Base-by-base conservation (phyloP, 2,797 vertebrate species). In the Cichlasoma orientale region DNA sequence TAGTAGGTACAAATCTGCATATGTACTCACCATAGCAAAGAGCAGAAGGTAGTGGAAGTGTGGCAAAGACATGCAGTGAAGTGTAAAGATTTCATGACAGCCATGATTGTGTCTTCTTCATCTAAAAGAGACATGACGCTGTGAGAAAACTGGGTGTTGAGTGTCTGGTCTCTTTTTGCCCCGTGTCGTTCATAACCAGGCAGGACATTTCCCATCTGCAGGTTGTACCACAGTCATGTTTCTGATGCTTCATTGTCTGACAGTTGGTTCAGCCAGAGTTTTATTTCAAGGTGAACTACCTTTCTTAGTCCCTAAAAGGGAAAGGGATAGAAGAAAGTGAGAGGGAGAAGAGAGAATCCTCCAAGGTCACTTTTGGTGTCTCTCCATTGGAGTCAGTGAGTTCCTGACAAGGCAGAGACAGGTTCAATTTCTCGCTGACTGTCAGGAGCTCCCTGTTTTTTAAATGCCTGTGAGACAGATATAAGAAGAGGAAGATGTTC, bases 401-500 rank as follows among this genome's bases (percentile, higher is more conserved):
- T 80, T 90, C 85, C 90, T 95, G 93, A 94, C 93, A 90, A 84
- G 90, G 13, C 77, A 74, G 84, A 74, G 84, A 92, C 88, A 88
- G 90, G 90, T 94, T 93, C 91, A 92, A 90, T 94, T 92, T 92
- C 91, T 92, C 88, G 84, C 86, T 78, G 56, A 74, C 92, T 92
- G 93, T 92, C 92, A 88, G 87, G 74, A 58, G 89, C 90, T 47
- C 75, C 77, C 78, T 89, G 86, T 87, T 92, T 92, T 91, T 87
- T 86, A 91, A 90, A 92, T 9, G 75, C 83, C 85, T 82, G 63
- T 76, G 87, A 93, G 90, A 89, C 83, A 79, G 89, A 93, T 90
- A 83, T 88, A 90, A 90, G 86, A 86, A 82, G 79, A 90, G 79
- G 86, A 92, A 92, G 89, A 94, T 89, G 90, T 92, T 91, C 83